phyloP scores from a whole-genome alignment of 2,797 vertebrate species.

The Euphonia xanthogaster region DNA sequence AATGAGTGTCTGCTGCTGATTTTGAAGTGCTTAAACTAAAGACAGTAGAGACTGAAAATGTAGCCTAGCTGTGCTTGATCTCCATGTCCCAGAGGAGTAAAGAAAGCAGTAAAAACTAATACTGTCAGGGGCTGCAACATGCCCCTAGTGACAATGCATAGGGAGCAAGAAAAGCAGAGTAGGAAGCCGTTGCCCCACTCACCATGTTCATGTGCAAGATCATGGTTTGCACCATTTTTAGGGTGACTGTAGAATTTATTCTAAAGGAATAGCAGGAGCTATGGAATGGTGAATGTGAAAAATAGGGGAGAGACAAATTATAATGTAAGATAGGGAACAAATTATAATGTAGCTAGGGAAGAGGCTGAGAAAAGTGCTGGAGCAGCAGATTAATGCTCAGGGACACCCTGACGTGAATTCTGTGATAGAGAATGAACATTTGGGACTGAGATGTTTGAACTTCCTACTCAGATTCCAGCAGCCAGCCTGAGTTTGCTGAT shows the following conservation, averaged over 20 bases:
- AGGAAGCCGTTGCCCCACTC: not conserved
- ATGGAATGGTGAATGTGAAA: not conserved
- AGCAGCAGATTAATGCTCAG: not conserved
- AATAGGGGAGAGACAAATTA: not conserved
- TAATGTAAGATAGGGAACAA: not conserved
- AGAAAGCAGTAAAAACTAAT: not conserved
- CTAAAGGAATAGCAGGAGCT: not conserved
- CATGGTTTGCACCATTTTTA: not conserved
- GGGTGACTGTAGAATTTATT: not conserved
- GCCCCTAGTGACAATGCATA: not conserved
- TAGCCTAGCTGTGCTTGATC: not conserved
- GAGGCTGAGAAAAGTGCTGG: not conserved
- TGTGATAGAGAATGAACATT: not conserved
- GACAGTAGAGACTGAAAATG: not conserved
- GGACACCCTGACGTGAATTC: not conserved
- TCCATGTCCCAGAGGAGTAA: not conserved
- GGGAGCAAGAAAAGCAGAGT: not conserved
- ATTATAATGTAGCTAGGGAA: not conserved
- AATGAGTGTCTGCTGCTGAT: not conserved
- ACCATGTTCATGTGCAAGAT: not conserved
- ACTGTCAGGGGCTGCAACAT: not conserved
- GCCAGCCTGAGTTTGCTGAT: not conserved
- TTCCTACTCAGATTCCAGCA: not conserved
- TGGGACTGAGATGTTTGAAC: not conserved
- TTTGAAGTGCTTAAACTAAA: conserved; percentile 9